Base-by-base conservation (phyloP, 1,140 invertebrate genomes). In the Drosophila aff. region DNA sequence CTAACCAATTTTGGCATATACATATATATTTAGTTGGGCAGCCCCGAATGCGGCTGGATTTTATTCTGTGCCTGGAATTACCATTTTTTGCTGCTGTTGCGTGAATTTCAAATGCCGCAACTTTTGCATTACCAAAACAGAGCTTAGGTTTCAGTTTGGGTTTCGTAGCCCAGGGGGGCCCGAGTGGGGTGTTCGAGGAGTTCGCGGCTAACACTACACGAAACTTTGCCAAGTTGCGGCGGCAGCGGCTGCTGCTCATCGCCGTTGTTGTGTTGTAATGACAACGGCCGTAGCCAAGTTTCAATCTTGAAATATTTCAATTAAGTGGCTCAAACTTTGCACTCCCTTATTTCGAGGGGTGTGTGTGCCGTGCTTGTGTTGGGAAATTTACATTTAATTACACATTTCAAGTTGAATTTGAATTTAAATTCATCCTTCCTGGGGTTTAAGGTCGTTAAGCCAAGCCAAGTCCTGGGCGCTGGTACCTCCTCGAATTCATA, bases 261-360 rank as follows among this genome's bases (percentile, higher is more conserved):
- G 52, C 67, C 63, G 63, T 81, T 85, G 75, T 79, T 23, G 23
- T 21, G 23, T 23, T 76, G 80, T 83, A 89, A 83, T 87, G 77
- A 83, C 82, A 79, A 75, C 50, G 47, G 52, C 26, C 52, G 46
- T 68, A 68, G 63, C 59, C 81, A 83, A 90, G 81, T 85, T 90
- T 90, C 81, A 90, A 90, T 90, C 78, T 85, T 79, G 58, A 90
- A 90, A 90, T 90, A 90, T 90, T 90, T 90, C 81, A 84, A 89
- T 89, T 89, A 89, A 89, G 81, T 84, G 85, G 81, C 85, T 44
- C 75, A 90, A 90, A 85, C 79, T 87, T 87, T 71, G 72, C 76
- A 77, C 76, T 86, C 76, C 40, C 68, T 38, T 31, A 15, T 16
- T 26, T 58, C 62, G 67, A 66, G 62, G 73, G 53, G 50, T 36